Conservation (phyloP, 2,113 vertebrate genomes). For the Menura novaehollandiae region DNA sequence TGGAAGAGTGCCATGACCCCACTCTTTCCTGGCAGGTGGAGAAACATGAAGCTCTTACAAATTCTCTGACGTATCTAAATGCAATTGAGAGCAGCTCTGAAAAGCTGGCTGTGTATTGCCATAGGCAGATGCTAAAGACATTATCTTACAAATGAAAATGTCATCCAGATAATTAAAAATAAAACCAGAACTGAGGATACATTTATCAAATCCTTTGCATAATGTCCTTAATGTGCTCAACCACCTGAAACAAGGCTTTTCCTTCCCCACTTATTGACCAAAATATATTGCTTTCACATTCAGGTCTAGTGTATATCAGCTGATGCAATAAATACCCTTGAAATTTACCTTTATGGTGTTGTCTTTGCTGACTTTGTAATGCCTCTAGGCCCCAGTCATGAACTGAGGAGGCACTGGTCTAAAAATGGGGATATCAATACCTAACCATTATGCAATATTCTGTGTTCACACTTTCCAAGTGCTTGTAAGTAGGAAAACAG, state of each 20-base stretch:
- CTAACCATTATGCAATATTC: not conserved
- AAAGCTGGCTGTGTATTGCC: not conserved
- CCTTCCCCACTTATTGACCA: not conserved
- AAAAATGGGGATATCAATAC: not conserved
- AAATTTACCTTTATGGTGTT: not conserved
- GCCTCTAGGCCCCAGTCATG: not conserved
- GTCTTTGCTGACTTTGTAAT: not conserved
- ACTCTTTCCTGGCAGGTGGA: slow-evolving; percentile 9
- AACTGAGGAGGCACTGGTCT: not conserved
- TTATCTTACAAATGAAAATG: slow-evolving; percentile 24
- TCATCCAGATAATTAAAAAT: slow-evolving; percentile 10
- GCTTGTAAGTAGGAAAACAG: not conserved
- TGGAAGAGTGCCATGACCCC: slow-evolving; percentile 12
- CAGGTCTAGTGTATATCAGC: not conserved
- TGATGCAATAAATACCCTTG: not conserved
- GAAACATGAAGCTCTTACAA: not conserved
- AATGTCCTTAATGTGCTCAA: not conserved
- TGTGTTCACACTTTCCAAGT: not conserved
- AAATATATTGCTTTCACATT: not conserved
- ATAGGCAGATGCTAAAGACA: not conserved
- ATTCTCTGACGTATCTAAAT: not conserved
- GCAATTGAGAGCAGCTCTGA: not conserved
- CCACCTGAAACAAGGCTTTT: not conserved
- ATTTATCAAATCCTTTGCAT: not conserved
- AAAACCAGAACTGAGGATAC: not conserved